Evolutionary conservation across 2,797 vertebrate genomes (phyloP).

Genomic region (Gymnoscopelus braueri): DNA sequence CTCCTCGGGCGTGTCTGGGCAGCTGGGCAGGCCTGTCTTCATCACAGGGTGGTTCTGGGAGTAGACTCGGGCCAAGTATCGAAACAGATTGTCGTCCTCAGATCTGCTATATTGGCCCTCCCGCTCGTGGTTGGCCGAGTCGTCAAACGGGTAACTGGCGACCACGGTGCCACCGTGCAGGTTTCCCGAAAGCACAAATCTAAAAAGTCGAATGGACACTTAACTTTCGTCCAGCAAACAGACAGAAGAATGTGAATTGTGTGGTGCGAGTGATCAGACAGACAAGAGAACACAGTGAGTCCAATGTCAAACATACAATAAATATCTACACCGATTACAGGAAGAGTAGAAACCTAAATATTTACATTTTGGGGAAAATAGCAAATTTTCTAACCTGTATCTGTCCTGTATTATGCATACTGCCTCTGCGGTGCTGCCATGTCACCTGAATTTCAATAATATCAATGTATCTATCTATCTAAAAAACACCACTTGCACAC

Average conservation of each 20-base stretch:
- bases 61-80: constrained; percentile 88
- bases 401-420: too few species aligned
- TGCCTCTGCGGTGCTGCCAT: too few species aligned
- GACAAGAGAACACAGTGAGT: not conserved
- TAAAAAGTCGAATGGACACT: constrained; percentile 51
- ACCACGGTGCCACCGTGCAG: constrained; percentile 96
- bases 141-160: constrained; percentile 97
- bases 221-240: not conserved
- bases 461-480: too few species aligned
- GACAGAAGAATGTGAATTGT: not conserved
- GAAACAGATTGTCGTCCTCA: constrained; percentile 91
- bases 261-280: not conserved
- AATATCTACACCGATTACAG: too few species aligned
- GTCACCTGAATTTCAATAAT: too few species aligned
- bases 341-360: too few species aligned
- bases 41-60: constrained; percentile 91
- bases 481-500: too few species aligned
- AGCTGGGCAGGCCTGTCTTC: constrained; percentile 90
- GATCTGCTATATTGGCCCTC: constrained; percentile 89
- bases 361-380: too few species aligned
- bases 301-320: too few species aligned
- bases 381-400: too few species aligned
- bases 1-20: constrained; percentile 78
- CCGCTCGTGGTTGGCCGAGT: constrained; percentile 81
- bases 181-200: constrained; percentile 96